A percentile compares a stretch with the other conserved stretches of the same genome.
These are phyloP conservation scores for Crax fasciolata DNA, from an alignment of 2,797 vertebrate species.

Conservation along the genomic window DNA sequence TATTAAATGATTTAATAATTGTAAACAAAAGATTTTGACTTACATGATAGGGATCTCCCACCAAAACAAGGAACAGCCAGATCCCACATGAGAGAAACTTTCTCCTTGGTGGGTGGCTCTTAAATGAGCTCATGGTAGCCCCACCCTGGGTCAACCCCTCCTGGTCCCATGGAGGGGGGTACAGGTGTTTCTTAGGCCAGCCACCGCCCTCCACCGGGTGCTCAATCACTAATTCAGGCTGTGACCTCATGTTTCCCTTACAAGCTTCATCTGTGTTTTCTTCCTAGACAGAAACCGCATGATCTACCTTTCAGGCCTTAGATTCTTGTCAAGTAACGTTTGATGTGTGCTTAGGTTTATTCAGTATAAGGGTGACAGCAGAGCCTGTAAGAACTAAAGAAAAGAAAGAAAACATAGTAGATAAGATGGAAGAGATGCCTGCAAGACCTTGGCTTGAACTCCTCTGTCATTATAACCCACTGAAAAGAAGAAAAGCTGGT, in stretches of 20 bases:
- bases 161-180: too few relatives aligned
- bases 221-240: too few relatives aligned
- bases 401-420: rapidly evolving
- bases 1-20: too few relatives aligned
- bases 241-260: neutral
- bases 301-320: neutral
- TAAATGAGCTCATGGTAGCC: too few relatives aligned
- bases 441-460: neutral
- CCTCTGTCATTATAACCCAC: neutral
- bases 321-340: neutral
- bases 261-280: neutral
- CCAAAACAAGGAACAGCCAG: too few relatives aligned
- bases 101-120: too few relatives aligned
- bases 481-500: neutral
- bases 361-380: neutral
- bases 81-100: too few relatives aligned
- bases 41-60: too few relatives aligned
- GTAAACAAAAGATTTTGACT: too few relatives aligned
- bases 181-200: too few relatives aligned
- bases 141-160: too few relatives aligned
- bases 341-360: neutral
- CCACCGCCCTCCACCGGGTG: too few relatives aligned
- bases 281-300: neutral
- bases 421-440: neutral
- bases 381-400: neutral